A percentile compares a stretch with the other conserved stretches of the same genome.
These are phyloP conservation scores for Bombus terrestris DNA, from an alignment of 1,140 invertebrate genomes.

Conservation along the genomic window DNA sequence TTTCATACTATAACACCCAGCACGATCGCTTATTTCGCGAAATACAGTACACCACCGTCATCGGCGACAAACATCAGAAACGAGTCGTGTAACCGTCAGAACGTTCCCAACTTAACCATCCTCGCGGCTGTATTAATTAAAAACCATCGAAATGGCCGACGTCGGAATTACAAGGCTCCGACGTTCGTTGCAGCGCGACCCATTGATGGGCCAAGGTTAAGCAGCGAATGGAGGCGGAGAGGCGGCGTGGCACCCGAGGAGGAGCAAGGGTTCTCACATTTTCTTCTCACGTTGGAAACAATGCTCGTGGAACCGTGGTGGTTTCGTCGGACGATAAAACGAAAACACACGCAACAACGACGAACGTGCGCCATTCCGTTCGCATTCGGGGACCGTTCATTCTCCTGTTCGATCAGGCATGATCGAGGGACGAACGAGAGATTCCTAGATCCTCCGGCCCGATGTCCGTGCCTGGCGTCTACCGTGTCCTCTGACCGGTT, in stretches of 20 bases:
- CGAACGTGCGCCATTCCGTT: conserved; percentile 57
- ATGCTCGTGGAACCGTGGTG: conserved; percentile 15
- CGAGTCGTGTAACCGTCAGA: neutral
- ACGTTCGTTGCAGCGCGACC: neutral
- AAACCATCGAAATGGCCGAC: conserved; percentile 7
- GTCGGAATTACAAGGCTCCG: conserved; percentile 7
- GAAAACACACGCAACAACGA: conserved; percentile 47
- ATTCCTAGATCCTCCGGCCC: conserved; percentile 72
- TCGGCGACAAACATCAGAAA: neutral
- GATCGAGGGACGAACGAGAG: conserved; percentile 68
- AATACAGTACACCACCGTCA: neutral
- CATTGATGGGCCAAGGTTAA: conserved; percentile 14
- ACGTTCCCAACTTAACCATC: neutral
- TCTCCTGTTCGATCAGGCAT: conserved; percentile 77
- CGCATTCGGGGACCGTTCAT: conserved; percentile 71
- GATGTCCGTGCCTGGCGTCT: conserved; percentile 63
- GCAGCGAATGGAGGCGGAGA: neutral
- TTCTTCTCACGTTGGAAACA: conserved; percentile 50
- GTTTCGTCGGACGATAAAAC: conserved; percentile 31
- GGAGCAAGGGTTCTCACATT: conserved; percentile 21
- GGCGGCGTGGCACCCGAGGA: neutral
- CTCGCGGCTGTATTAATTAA: neutral
- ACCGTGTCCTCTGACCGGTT: conserved; percentile 66
- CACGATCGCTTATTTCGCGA: neutral
- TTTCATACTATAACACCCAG: no score